A percentile compares a stretch with the other conserved stretches of the same genome.
Evolutionary conservation across 2,113 vertebrate genomes (phyloP).

Genomic region (Hystrix cristata): DNA sequence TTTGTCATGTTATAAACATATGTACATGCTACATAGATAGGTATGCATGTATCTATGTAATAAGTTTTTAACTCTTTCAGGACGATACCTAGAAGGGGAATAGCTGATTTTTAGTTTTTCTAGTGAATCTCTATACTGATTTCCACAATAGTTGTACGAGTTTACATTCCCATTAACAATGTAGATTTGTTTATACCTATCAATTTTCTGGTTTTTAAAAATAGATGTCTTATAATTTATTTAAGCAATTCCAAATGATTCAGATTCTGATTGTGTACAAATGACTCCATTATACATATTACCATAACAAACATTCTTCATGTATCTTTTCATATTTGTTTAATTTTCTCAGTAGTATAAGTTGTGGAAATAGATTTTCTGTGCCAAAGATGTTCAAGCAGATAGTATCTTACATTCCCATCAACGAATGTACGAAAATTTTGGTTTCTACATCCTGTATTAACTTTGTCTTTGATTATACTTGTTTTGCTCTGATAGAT

Average conservation of each 20-base stretch:
- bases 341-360: neutral
- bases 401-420: neutral
- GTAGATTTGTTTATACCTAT: neutral
- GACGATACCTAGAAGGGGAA: neutral
- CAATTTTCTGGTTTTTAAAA: slow-evolving; percentile 6
- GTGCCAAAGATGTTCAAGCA: neutral
- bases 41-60: neutral
- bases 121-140: neutral
- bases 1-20: neutral
- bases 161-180: neutral
- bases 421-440: neutral
- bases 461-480: neutral
- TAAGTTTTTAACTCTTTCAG: neutral
- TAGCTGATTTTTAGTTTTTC: neutral
- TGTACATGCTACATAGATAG: neutral
- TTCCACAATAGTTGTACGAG: neutral
- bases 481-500: neutral
- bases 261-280: neutral
- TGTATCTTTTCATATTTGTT: neutral
- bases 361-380: neutral
- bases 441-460: neutral
- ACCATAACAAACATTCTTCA: neutral
- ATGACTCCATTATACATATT: neutral
- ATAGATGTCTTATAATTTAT: neutral
- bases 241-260: neutral